Percentiles rank a stretch among this genome's conserved stretches.
These are phyloP conservation scores for Coreius guichenoti DNA, from an alignment of 2,797 vertebrate species.

Conservation along the genomic window DNA sequence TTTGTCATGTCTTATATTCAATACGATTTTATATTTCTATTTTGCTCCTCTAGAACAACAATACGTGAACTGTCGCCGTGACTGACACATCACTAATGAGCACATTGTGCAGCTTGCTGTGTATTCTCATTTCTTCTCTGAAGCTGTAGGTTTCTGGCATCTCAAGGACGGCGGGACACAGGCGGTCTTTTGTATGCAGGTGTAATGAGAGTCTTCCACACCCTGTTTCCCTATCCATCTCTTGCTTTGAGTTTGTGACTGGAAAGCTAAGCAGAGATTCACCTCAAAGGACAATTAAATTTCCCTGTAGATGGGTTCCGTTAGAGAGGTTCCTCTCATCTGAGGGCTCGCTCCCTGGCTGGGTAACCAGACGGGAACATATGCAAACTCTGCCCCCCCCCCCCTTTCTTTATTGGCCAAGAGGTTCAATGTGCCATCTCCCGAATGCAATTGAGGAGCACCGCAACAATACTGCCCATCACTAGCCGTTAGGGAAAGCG, in stretches of 20 bases:
- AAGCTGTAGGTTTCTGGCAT: slow-evolving; percentile 45
- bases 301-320: slow-evolving; percentile 46
- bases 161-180: slow-evolving; percentile 60
- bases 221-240: slow-evolving; percentile 48
- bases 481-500: slow-evolving; percentile 13
- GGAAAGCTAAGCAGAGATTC: slow-evolving; percentile 62
- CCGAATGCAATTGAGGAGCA: slow-evolving; percentile 22
- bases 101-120: slow-evolving; percentile 16
- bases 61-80: not conserved
- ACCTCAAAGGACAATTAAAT: slow-evolving; percentile 51
- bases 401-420: slow-evolving; percentile 1
- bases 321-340: slow-evolving; percentile 49
- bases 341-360: slow-evolving; percentile 9
- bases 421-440: slow-evolving; percentile 49
- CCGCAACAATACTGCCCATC: not conserved
- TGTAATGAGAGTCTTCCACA: slow-evolving; percentile 56
- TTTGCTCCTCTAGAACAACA: slow-evolving; percentile 27
- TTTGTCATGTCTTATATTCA: not conserved
- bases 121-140: slow-evolving; percentile 22
- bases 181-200: slow-evolving; percentile 61
- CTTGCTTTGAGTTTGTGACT: slow-evolving; percentile 56
- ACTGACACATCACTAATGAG: slow-evolving; percentile 18
- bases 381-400: slow-evolving; percentile 7
- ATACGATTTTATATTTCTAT: not conserved
- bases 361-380: slow-evolving; percentile 28